These are phyloP conservation scores for Botia almorhae DNA, from an alignment of 2,797 vertebrate species.

Conservation along the genomic window DNA sequence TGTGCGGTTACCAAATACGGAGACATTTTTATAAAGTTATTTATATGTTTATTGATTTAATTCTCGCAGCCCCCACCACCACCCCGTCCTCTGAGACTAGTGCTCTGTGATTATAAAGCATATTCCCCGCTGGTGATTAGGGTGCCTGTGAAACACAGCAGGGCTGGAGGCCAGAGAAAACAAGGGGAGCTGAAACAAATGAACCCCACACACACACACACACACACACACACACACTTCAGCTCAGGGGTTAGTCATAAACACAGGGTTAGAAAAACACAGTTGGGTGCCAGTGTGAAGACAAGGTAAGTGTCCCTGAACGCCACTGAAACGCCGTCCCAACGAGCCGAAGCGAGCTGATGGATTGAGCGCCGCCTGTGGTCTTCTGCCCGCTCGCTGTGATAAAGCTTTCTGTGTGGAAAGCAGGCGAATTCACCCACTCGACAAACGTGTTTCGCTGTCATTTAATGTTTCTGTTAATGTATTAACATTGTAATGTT, in stretches of 20 bases:
- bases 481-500: too few species aligned
- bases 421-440: not conserved
- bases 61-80: slow-evolving; percentile 19
- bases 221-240: slow-evolving; percentile 66
- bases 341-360: slow-evolving; percentile 17
- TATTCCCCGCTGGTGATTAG: slow-evolving; percentile 72
- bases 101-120: slow-evolving; percentile 72
- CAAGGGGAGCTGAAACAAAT: slow-evolving; percentile 77
- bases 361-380: not conserved
- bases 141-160: slow-evolving; percentile 72
- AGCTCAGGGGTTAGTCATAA: slow-evolving; percentile 76
- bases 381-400: slow-evolving; percentile 17
- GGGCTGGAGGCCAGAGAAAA: slow-evolving; percentile 76
- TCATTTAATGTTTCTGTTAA: not conserved
- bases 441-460: not conserved
- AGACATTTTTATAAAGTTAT: slow-evolving; percentile 50
- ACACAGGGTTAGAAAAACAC: slow-evolving; percentile 78
- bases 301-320: slow-evolving; percentile 33
- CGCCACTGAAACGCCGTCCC: slow-evolving; percentile 19
- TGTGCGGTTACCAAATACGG: slow-evolving; percentile 54
- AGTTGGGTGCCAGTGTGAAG: slow-evolving; percentile 49
- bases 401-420: not conserved
- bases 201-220: slow-evolving; percentile 67
- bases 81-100: slow-evolving; percentile 62
- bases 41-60: slow-evolving; percentile 58